Evolutionary conservation across 2,797 vertebrate species (phyloP).

Genomic region (Emys orbicularis): DNA sequence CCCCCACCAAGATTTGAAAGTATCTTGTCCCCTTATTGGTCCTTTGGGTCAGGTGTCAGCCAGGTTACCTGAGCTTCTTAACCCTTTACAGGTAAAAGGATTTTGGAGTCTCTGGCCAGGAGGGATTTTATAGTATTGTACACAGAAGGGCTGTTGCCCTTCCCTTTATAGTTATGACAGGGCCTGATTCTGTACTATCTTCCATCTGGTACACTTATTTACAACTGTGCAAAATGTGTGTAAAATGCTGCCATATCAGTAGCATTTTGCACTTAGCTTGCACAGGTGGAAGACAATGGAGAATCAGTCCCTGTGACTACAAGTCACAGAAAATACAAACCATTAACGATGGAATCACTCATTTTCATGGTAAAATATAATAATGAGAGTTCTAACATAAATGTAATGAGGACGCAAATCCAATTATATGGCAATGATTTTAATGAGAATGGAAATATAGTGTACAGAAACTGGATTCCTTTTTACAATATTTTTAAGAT

Average conservation of each 20-base stretch:
- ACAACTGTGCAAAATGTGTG: not conserved
- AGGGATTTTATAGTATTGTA: too few relatives aligned
- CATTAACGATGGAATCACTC: not conserved
- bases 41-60: too few relatives aligned
- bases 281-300: not conserved
- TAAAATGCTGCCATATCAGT: not conserved
- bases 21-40: too few relatives aligned
- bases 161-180: too few relatives aligned
- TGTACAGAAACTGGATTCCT: slow-evolving; percentile 33
- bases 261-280: not conserved
- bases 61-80: too few relatives aligned
- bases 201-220: not conserved
- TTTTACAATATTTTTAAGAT: slow-evolving; percentile 39
- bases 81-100: too few relatives aligned
- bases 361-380: slow-evolving; percentile 28
- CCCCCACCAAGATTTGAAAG: too few relatives aligned
- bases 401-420: slow-evolving; percentile 27
- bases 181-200: not conserved
- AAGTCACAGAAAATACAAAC: slow-evolving; percentile 32
- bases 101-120: too few relatives aligned
- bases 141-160: too few relatives aligned
- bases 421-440: slow-evolving; percentile 29
- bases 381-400: slow-evolving; percentile 39
- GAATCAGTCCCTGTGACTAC: not conserved
- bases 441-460: slow-evolving; percentile 42